These are phyloP conservation scores for Uloborus plumipes DNA, from an alignment of 2,888 invertebrate genomes.

Conservation along the genomic window DNA sequence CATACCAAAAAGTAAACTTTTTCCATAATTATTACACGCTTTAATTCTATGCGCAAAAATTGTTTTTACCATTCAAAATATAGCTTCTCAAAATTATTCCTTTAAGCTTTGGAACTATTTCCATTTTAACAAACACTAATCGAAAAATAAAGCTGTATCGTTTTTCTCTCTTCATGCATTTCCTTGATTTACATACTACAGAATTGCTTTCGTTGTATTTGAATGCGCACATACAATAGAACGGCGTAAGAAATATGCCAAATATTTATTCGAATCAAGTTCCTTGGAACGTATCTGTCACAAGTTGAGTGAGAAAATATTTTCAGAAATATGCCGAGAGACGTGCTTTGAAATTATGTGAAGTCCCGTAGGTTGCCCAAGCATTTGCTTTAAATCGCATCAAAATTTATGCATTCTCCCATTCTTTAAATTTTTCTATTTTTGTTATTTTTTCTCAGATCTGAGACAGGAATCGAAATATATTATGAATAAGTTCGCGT, in stretches of 20 bases:
- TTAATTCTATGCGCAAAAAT: no score
- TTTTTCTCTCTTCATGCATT: no score
- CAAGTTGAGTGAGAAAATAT: slow-evolving; percentile 53
- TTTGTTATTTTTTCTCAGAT: neutral
- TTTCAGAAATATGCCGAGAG: slow-evolving; percentile 49
- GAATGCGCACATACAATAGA: slow-evolving; percentile 10
- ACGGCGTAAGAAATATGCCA: slow-evolving; percentile 55
- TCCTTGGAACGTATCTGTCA: slow-evolving; percentile 42
- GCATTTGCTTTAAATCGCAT: slow-evolving; percentile 56
- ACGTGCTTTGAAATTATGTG: slow-evolving; percentile 57
- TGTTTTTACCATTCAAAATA: no score
- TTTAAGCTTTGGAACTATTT: no score
- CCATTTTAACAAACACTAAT: no score
- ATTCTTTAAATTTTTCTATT: slow-evolving; percentile 19
- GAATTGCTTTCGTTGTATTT: neutral
- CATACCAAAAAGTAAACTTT: no score
- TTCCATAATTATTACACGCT: no score
- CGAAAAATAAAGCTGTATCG: no score
- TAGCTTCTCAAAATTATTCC: no score
- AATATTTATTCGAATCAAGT: slow-evolving; percentile 61
- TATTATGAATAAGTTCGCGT: no score
- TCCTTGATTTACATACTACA: slow-evolving; percentile 28
- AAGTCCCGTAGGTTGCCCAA: slow-evolving; percentile 14
- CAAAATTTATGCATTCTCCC: slow-evolving; percentile 34
- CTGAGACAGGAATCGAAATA: no score